A percentile compares a stretch with the other conserved stretches of the same genome.
Conservation (phyloP, 2,113 vertebrate genomes). For the Macrotis lagotis region DNA sequence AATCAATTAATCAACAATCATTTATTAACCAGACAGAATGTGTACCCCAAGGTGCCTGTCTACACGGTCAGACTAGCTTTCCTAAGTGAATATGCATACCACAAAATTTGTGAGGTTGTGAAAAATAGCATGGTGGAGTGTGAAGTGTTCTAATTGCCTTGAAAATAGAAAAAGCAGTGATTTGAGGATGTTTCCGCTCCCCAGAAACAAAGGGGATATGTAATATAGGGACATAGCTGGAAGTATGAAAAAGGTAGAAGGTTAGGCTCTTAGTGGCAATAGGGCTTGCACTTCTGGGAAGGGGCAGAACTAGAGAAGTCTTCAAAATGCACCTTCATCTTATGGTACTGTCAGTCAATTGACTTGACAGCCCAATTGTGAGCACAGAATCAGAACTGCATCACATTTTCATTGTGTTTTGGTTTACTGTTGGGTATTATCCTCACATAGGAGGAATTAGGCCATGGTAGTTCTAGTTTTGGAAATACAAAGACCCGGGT, state of each 20-base stretch:
- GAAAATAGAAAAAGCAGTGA: too few species aligned
- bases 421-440: not conserved
- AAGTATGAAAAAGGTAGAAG: too few species aligned
- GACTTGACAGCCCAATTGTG: not conserved
- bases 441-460: not conserved
- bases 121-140: not conserved
- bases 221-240: too few species aligned
- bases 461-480: not conserved
- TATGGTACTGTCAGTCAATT: not conserved
- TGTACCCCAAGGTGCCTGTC: not conserved
- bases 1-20: not conserved
- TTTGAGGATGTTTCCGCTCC: too few species aligned
- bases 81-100: not conserved
- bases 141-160: too few species aligned
- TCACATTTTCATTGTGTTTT: not conserved
- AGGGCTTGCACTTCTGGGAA: too few species aligned
- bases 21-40: not conserved
- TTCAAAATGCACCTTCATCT: too few species aligned
- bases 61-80: not conserved
- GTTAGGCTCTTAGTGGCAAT: too few species aligned
- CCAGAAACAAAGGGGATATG: too few species aligned
- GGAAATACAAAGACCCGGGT: not conserved
- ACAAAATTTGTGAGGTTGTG: not conserved
- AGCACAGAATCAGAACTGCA: not conserved
- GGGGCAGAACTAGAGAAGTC: too few species aligned